Evolutionary conservation across 2,113 vertebrate genomes (phyloP).

Genomic region (Eleginops maclovinus): DNA sequence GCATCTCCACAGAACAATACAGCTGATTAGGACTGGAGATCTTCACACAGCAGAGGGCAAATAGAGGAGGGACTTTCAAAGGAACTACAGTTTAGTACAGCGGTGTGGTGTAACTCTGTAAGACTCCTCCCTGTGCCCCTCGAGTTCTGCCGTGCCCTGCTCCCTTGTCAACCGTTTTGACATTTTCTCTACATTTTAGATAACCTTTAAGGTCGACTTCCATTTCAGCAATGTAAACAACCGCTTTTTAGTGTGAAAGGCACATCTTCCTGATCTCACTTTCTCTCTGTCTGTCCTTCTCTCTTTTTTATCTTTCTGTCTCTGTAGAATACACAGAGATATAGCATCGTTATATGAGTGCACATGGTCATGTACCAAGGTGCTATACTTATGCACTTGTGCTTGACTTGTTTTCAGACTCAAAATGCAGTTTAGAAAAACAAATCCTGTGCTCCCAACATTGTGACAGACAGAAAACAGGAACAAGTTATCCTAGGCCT

Average conservation of each 20-base stretch:
- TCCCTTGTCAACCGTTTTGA: constrained; percentile 68
- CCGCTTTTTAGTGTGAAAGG: constrained; percentile 60
- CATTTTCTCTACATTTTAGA: constrained; percentile 74
- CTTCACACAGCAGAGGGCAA: constrained; percentile 70
- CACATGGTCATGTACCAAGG: constrained; percentile 14
- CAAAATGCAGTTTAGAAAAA: constrained; percentile 41
- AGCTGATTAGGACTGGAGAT: constrained; percentile 80
- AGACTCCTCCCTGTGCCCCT: constrained; percentile 47
- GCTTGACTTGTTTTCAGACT: constrained; percentile 72
- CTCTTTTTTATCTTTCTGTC: constrained; percentile 3
- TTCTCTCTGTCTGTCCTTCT: background rate
- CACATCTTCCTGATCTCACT: constrained; percentile 38
- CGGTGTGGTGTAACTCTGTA: constrained; percentile 53
- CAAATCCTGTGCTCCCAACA: constrained; percentile 42
- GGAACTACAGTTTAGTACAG: constrained; percentile 51
- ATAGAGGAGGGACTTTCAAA: constrained; percentile 71
- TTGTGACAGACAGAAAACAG: constrained; percentile 71
- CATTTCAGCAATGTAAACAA: constrained; percentile 71
- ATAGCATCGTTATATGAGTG: constrained; percentile 8
- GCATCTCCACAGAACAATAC: constrained; percentile 72
- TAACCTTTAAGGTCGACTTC: constrained; percentile 74
- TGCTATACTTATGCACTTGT: constrained; percentile 22
- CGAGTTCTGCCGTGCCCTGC: constrained; percentile 53
- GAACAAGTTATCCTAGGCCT: constrained; percentile 73
- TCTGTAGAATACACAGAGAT: constrained; percentile 27